These are phyloP conservation scores for Chloroceryle amazona DNA, from an alignment of 2,797 vertebrate genomes.

Conservation along the genomic window DNA sequence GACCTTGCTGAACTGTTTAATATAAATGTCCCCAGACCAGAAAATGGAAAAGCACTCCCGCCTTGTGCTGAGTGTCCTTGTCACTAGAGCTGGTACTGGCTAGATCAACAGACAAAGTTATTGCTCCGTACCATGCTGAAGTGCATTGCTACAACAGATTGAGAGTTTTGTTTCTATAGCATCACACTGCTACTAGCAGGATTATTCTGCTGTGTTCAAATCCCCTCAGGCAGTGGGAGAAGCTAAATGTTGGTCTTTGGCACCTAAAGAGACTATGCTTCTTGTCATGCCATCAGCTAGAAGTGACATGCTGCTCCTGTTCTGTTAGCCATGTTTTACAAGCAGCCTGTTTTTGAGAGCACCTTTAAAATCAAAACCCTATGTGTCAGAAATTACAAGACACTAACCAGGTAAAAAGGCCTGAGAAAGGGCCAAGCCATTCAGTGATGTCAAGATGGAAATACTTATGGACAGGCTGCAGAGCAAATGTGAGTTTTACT, in stretches of 20 bases:
- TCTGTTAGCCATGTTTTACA: neutral
- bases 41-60: neutral
- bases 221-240: neutral
- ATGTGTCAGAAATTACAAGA: neutral
- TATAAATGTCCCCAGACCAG: neutral
- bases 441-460: neutral
- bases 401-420: neutral
- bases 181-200: neutral
- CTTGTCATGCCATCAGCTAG: neutral
- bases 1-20: neutral
- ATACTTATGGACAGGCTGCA: neutral
- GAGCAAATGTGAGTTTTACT: neutral
- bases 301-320: neutral
- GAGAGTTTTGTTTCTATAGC: neutral
- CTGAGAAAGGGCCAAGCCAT: neutral
- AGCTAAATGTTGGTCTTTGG: neutral
- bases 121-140: neutral
- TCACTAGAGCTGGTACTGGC: neutral
- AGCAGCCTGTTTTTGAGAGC: neutral
- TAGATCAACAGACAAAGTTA: neutral
- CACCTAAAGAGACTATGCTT: neutral
- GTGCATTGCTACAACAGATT: neutral
- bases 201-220: neutral
- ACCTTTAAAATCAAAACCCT: neutral
- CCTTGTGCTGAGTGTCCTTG: accelerated